A percentile compares a stretch with the other conserved stretches of the same genome.
phyloP scores from a whole-genome alignment of 1,140 invertebrate genomes.

The Drosophila malerkotliana region DNA sequence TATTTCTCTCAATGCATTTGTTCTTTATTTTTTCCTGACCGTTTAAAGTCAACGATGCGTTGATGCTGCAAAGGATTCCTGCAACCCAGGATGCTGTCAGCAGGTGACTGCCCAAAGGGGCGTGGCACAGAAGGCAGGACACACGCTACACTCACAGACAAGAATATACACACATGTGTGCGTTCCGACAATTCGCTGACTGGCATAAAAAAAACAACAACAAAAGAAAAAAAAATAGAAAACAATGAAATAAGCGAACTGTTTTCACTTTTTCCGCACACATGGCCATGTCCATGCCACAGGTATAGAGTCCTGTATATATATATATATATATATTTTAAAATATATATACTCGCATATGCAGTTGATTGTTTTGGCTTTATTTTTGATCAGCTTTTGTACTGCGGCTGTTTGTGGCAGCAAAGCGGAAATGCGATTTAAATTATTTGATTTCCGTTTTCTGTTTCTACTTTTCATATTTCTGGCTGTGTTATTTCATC shows the following conservation, averaged over 20 bases:
- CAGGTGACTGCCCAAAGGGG: constrained; percentile 49
- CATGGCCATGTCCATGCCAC: constrained; percentile 9
- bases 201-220: constrained; percentile 15
- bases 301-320: not conserved
- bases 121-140: constrained; percentile 34
- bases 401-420: constrained; percentile 58
- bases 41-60: constrained; percentile 45
- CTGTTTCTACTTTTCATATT: not conserved
- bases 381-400: constrained; percentile 63
- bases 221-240: constrained; percentile 4
- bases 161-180: constrained; percentile 19
- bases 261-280: constrained; percentile 47
- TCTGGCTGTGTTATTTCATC: not conserved
- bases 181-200: constrained; percentile 37
- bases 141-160: constrained; percentile 24
- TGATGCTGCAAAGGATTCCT: constrained; percentile 48
- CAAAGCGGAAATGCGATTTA: constrained; percentile 81
- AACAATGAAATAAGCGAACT: constrained; percentile 40
- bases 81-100: constrained; percentile 32
- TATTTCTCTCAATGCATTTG: not conserved
- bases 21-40: constrained; percentile 21
- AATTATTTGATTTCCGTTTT: constrained; percentile 81
- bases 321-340: not conserved
- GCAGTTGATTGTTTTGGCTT: constrained; percentile 39
- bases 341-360: constrained; percentile 16